Conservation (phyloP, 2,797 vertebrate genomes). For the Okamejei kenojei region DNA sequence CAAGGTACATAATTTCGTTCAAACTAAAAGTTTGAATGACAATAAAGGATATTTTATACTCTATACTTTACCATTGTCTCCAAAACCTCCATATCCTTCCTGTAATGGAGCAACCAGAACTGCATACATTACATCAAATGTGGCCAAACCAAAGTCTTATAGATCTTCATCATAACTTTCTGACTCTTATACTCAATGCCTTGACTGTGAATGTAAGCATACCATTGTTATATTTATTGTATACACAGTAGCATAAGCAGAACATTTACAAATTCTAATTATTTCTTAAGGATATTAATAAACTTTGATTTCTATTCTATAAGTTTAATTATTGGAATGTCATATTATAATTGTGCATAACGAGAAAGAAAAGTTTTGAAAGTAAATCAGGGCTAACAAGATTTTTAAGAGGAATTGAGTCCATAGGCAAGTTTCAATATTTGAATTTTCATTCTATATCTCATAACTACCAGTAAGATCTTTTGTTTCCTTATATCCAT, state of each 20-base stretch:
- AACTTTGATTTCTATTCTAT: neutral
- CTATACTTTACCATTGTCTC: too few species aligned
- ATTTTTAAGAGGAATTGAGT: neutral
- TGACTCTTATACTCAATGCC: too few species aligned
- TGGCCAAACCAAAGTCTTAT: too few species aligned
- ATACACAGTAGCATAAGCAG: neutral
- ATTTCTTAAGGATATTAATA: neutral
- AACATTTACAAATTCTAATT: neutral
- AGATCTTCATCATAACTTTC: too few species aligned
- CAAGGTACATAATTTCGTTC: too few species aligned
- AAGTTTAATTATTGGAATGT: neutral
- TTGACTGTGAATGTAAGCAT: too few species aligned
- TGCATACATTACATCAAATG: too few species aligned
- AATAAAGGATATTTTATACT: too few species aligned
- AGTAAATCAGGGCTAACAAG: neutral
- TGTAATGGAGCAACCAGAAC: too few species aligned
- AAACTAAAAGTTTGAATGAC: too few species aligned
- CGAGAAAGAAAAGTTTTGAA: neutral
- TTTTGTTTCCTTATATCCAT: neutral
- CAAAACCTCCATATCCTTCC: too few species aligned
- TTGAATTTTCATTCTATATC: neutral
- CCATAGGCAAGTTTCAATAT: neutral
- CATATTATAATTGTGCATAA: neutral
- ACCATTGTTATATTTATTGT: neutral
- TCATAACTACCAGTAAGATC: neutral